Evolutionary conservation across 2,888 invertebrate species (phyloP).

Genomic region (Odontocolon sp.): DNA sequence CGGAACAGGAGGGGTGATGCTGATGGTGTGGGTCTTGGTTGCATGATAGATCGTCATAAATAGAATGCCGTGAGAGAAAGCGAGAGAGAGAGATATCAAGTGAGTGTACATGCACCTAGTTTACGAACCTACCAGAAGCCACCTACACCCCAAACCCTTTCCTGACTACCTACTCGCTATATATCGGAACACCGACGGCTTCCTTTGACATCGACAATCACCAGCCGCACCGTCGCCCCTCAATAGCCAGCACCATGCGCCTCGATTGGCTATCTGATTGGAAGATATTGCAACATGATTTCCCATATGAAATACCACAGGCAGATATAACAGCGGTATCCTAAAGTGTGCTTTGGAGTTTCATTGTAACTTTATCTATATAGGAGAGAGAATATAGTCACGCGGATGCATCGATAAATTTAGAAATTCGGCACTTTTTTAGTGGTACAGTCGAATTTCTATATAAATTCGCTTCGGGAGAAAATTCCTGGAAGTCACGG

Average conservation of each 20-base stretch:
- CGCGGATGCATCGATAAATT: no score
- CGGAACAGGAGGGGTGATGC: background rate
- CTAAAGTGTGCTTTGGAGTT: no score
- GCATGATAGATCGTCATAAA: conserved; percentile 47
- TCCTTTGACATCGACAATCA: conserved; percentile 75
- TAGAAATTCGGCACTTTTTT: no score
- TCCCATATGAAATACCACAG: conserved; percentile 64
- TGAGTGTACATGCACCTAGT: conserved; percentile 7
- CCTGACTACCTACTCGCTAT: background rate
- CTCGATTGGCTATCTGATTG: conserved; percentile 70
- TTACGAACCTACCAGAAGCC: conserved; percentile 10
- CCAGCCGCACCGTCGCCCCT: conserved; percentile 64
- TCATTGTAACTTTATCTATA: no score
- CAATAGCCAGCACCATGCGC: conserved; percentile 62
- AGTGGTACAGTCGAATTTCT: no score
- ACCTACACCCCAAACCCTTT: conserved; percentile 1
- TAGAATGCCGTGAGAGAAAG: conserved; percentile 43
- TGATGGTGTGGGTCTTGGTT: conserved; percentile 1
- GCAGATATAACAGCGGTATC: background rate
- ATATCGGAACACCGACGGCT: conserved; percentile 57
- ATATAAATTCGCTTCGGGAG: no score
- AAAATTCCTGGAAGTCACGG: no score
- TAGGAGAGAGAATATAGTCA: no score
- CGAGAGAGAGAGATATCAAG: background rate
- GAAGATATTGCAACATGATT: conserved; percentile 70